Base-by-base conservation (phyloP, 2,888 invertebrate species). In the Pristionchus japonicus region DNA sequence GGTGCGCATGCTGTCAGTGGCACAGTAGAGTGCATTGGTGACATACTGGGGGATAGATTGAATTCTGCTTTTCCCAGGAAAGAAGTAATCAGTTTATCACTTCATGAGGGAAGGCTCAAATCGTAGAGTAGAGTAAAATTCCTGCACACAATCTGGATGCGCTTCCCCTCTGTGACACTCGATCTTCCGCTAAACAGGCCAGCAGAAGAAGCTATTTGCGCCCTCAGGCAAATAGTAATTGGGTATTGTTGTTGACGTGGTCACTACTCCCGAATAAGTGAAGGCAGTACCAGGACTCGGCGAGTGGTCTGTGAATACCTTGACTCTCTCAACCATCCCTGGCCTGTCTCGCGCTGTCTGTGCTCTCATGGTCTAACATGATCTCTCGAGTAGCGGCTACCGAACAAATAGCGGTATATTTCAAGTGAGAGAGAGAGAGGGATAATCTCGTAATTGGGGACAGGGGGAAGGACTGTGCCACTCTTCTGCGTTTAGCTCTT, bases 341-440 rank as follows among this genome's bases (percentile, higher is more conserved):
- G 37, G 9, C 77, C 27, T 23, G 6, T 47, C 77, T 77, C 77
- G n/a, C n/a, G 34, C 27, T n/a, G 43, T 47, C 77, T 77, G 77
- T 20, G 9, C 77, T 17, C 43, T 77, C 43, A 13, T 11, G 40
- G 4, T 31, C 77, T n/a, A 9, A 9, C 37, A 17, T 47, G 47
- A n/a, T 43, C 40, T 40, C 74, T 74, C 4, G 70, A 47, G 34
- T 77, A 77, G 77, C 77, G 77, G 77, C 27, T 77, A 37, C 77
- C 77, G 77, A 43, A 77, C 77, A 77, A 77, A 77, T 77, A 77
- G 77, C 77, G 77, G 77, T 77, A 77, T 77, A 77, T 77, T 77
- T 77, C 77, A 77, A 77, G 77, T 77, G 74, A 40, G 37, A 15
- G 23, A 23, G 74, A 2, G 40, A 20, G 43, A n/a, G 77, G 77